Conservation (phyloP, 2,888 invertebrate genomes). For the Eutolmus rufibarbis region DNA sequence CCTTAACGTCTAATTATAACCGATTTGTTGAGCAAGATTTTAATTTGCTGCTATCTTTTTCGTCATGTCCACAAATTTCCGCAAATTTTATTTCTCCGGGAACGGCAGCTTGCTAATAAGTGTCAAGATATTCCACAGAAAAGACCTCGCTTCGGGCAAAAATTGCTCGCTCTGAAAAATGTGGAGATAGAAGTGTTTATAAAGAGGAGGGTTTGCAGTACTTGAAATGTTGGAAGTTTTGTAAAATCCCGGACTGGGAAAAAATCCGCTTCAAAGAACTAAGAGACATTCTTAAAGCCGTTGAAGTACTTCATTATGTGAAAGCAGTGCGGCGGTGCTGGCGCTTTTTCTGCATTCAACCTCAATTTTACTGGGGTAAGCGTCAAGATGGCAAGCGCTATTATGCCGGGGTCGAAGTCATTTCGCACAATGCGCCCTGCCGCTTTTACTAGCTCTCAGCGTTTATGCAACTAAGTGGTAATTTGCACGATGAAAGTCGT, state of each 20-base stretch:
- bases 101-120: slow-evolving; percentile 3
- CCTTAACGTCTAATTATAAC: background rate
- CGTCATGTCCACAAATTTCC: background rate
- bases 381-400: slow-evolving; percentile 34
- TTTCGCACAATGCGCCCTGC: slow-evolving; percentile 23
- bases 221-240: slow-evolving; percentile 2
- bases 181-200: slow-evolving; percentile 22
- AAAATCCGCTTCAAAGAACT: slow-evolving; percentile 14
- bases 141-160: background rate
- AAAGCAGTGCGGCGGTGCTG: background rate
- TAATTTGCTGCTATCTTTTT: background rate
- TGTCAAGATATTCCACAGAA: background rate
- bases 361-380: slow-evolving; percentile 37
- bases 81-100: background rate
- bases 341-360: slow-evolving; percentile 24
- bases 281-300: slow-evolving; percentile 21
- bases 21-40: background rate
- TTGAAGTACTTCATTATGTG: slow-evolving; percentile 31
- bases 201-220: background rate
- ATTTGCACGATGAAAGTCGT: slow-evolving; percentile 33
- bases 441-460: slow-evolving; percentile 7
- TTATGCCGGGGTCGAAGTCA: slow-evolving; percentile 36
- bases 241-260: background rate
- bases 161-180: background rate
- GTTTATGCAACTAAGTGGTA: slow-evolving; percentile 41